Percentiles rank a stretch among this genome's conserved stretches.
phyloP scores from a whole-genome alignment of 2,113 vertebrate genomes.

The Cynoglossus semilaevis region DNA sequence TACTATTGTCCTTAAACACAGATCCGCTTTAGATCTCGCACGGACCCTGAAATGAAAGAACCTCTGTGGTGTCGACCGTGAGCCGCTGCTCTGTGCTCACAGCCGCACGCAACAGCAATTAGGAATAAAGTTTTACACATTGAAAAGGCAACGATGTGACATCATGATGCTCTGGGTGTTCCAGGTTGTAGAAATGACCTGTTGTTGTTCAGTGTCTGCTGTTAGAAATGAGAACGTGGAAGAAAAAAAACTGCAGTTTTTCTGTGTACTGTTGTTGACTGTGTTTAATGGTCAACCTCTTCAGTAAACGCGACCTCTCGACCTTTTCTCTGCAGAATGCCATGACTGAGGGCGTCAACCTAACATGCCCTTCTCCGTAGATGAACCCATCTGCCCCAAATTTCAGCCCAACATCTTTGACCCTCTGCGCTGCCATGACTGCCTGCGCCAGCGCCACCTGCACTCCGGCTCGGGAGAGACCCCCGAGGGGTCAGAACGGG shows the following conservation, averaged over 20 bases:
- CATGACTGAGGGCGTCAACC: slow-evolving; percentile 49
- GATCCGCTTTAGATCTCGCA: slow-evolving; percentile 23
- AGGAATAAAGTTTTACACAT: too few species aligned
- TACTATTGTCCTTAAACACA: slow-evolving; percentile 7
- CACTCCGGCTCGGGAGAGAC: slow-evolving; percentile 59
- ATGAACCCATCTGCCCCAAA: slow-evolving; percentile 72
- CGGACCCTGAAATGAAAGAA: slow-evolving; percentile 32
- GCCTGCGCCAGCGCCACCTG: slow-evolving; percentile 75
- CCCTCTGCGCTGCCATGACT: slow-evolving; percentile 83
- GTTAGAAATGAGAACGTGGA: too few species aligned
- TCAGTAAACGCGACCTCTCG: not conserved
- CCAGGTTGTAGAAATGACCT: too few species aligned
- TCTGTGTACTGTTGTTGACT: too few species aligned
- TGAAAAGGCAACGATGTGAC: too few species aligned
- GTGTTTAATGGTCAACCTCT: too few species aligned
- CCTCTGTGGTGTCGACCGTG: not conserved
- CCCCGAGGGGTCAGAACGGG: slow-evolving; percentile 9
- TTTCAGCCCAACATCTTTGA: slow-evolving; percentile 84
- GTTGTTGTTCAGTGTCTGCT: too few species aligned
- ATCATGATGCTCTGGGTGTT: too few species aligned
- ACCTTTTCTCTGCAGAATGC: slow-evolving; percentile 25
- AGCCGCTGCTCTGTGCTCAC: slow-evolving; percentile 17
- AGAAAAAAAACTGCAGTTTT: too few species aligned
- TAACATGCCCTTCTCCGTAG: slow-evolving; percentile 73
- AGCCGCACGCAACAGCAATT: not conserved